These are phyloP conservation scores for Ctena decussata DNA, from an alignment of 2,888 invertebrate genomes.

Conservation along the genomic window DNA sequence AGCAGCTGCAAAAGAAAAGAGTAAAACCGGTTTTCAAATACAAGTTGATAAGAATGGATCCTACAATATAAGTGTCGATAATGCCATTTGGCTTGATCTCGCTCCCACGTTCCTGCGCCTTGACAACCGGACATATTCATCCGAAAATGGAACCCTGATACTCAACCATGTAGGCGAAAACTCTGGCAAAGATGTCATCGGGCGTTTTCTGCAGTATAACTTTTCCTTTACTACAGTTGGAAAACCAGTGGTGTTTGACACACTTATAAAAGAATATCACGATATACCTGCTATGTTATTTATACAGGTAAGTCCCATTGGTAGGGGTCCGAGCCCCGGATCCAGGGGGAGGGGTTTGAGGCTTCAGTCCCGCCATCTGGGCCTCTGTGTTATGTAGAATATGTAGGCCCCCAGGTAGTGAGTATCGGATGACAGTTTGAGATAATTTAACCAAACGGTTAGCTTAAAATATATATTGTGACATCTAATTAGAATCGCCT, in stretches of 20 bases:
- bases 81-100: slow-evolving; percentile 61
- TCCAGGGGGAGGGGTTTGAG: too few species aligned
- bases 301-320: slow-evolving; percentile 42
- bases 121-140: slow-evolving; percentile 62
- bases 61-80: slow-evolving; percentile 48
- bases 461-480: too few species aligned
- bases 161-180: slow-evolving; percentile 22
- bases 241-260: slow-evolving; percentile 18
- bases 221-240: slow-evolving; percentile 36
- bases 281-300: slow-evolving; percentile 52
- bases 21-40: neutral
- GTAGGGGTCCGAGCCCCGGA: too few species aligned
- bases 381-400: too few species aligned
- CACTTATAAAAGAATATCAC: slow-evolving; percentile 39
- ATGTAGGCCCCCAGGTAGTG: too few species aligned
- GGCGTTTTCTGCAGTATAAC: slow-evolving; percentile 33
- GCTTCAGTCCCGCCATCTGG: too few species aligned
- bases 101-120: slow-evolving; percentile 68
- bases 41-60: slow-evolving; percentile 23
- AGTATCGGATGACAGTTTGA: too few species aligned
- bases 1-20: too few species aligned
- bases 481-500: too few species aligned
- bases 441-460: too few species aligned
- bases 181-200: slow-evolving; percentile 49
- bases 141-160: slow-evolving; percentile 52